Percentiles rank a stretch among this genome's conserved stretches.
These are phyloP conservation scores for Nephila pilipes DNA, from an alignment of 1,140 invertebrate genomes.

Conservation along the genomic window DNA sequence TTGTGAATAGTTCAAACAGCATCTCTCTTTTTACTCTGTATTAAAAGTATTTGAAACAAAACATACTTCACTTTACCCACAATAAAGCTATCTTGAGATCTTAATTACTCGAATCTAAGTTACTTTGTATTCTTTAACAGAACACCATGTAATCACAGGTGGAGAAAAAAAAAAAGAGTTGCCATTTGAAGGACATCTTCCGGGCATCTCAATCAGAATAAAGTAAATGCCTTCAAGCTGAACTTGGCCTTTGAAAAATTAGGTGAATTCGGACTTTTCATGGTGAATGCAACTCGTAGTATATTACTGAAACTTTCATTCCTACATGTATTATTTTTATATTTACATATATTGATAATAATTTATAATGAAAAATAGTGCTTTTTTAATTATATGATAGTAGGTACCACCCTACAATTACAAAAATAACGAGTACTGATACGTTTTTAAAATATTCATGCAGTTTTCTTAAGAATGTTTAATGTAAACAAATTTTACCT, in stretches of 20 bases:
- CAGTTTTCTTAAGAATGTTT: too few relatives aligned
- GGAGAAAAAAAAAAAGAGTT: background rate
- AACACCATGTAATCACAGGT: background rate
- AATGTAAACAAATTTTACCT: too few relatives aligned
- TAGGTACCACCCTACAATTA: too few relatives aligned
- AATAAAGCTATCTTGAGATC: background rate
- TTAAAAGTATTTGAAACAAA: background rate
- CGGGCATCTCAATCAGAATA: background rate
- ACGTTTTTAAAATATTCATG: too few relatives aligned
- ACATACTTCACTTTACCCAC: background rate
- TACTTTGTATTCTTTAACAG: constrained; percentile 5
- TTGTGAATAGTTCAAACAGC: too few relatives aligned
- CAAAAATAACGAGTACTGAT: too few relatives aligned
- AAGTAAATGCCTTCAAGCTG: background rate
- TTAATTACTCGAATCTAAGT: background rate
- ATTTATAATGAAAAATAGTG: too few relatives aligned
- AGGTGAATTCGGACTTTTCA: background rate
- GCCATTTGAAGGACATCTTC: background rate
- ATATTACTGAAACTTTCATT: background rate
- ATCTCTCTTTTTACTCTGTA: too few relatives aligned
- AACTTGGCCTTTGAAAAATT: background rate
- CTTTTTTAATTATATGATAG: too few relatives aligned
- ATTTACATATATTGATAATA: too few relatives aligned
- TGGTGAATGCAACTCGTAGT: background rate
- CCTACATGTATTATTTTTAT: too few relatives aligned